A percentile compares a stretch with the other conserved stretches of the same genome.
Conservation (phyloP, 2,113 vertebrate genomes). For the Lagopus muta region DNA sequence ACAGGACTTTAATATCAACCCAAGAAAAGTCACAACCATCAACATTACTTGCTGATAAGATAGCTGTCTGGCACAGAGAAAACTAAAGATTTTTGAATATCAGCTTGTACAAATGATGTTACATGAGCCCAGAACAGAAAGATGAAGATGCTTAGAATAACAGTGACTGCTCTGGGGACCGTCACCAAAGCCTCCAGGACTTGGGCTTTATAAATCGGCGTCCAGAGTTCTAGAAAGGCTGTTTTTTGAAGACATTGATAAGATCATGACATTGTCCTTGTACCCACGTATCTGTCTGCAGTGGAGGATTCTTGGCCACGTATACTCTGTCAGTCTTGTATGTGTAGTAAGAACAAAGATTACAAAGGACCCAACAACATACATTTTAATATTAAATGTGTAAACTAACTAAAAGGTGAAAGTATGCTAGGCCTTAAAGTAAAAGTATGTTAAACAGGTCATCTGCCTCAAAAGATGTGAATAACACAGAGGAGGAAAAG, state of each 20-base stretch:
- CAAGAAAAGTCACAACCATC: not conserved
- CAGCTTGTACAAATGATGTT: not conserved
- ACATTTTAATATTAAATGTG: not conserved
- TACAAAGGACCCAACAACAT: not conserved
- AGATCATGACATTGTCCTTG: accelerated
- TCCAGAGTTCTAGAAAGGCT: not conserved
- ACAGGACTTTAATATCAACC: not conserved
- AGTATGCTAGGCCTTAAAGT: not conserved
- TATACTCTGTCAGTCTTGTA: not conserved
- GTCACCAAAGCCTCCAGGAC: not conserved
- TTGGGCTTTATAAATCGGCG: not conserved
- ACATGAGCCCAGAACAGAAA: not conserved
- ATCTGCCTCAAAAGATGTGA: not conserved
- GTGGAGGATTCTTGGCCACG: not conserved
- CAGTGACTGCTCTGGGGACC: not conserved
- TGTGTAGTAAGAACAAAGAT: not conserved
- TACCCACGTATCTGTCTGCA: not conserved
- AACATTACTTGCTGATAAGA: not conserved
- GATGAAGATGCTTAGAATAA: not conserved
- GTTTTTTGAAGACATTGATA: not conserved
- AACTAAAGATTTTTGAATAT: not conserved
- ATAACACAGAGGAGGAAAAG: not conserved
- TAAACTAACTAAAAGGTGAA: not conserved
- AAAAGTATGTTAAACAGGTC: not conserved
- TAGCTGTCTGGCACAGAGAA: not conserved